Evolutionary conservation across 1,140 invertebrate genomes (phyloP).

Genomic region (Goniozus legneri): DNA sequence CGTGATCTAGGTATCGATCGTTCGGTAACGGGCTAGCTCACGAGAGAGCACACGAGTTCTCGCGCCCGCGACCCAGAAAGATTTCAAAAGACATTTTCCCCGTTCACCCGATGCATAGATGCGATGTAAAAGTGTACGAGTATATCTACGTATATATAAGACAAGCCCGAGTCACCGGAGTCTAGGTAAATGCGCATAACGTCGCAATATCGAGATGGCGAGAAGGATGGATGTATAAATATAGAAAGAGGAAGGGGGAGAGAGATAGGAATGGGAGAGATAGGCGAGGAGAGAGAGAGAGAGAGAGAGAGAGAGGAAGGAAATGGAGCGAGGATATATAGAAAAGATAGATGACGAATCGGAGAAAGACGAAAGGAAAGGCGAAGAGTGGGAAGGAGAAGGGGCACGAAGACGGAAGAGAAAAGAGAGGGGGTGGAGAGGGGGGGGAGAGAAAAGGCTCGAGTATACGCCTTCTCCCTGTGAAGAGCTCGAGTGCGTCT

Average conservation of each 20-base stretch:
- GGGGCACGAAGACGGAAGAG: constrained; percentile 4
- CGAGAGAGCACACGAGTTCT: no score
- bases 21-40: no score
- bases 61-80: constrained; percentile 51
- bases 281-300: constrained; percentile 11
- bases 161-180: constrained; percentile 20
- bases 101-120: constrained; percentile 49
- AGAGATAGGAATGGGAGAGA: constrained; percentile 2
- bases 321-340: constrained; percentile 4
- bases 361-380: constrained; percentile 8
- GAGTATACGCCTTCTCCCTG: no score
- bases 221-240: constrained; percentile 16
- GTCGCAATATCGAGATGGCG: constrained; percentile 38
- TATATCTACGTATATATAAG: neutral
- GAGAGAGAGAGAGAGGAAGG: constrained; percentile 11
- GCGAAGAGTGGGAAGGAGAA: constrained; percentile 8
- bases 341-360: constrained; percentile 6
- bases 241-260: constrained; percentile 20
- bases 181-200: constrained; percentile 37
- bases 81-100: constrained; percentile 50
- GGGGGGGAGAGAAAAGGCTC: constrained; percentile 11
- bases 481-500: constrained; percentile 11
- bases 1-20: no score
- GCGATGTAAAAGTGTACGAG: constrained; percentile 7
- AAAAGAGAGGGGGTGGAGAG: constrained; percentile 14